Evolutionary conservation across 2,888 invertebrate genomes (phyloP).

Genomic region (Lucinisca nassula): DNA sequence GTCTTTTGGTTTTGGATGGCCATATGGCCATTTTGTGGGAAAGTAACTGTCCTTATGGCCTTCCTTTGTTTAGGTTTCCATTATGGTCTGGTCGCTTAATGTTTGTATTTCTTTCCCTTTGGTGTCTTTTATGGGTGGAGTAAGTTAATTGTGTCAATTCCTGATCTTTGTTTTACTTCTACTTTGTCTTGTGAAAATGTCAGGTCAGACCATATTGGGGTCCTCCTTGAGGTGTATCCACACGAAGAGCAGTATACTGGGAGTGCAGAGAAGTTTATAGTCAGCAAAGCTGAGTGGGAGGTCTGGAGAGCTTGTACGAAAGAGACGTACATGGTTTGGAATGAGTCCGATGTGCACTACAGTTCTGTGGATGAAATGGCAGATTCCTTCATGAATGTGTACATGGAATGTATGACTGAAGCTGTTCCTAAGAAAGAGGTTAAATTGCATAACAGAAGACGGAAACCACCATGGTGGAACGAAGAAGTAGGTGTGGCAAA

Average conservation of each 20-base stretch:
- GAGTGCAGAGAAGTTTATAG: too few relatives aligned
- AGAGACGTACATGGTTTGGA: conserved; percentile 13
- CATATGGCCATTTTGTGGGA: too few relatives aligned
- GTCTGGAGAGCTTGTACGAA: too few relatives aligned
- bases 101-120: too few relatives aligned
- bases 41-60: too few relatives aligned
- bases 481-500: background rate
- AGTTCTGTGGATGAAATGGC: conserved; percentile 12
- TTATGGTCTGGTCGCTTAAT: too few relatives aligned
- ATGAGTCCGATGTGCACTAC: background rate
- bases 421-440: conserved; percentile 16
- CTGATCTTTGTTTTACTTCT: too few relatives aligned
- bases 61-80: too few relatives aligned
- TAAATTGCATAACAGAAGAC: background rate
- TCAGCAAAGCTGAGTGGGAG: too few relatives aligned
- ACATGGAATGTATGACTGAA: conserved; percentile 22
- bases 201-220: background rate
- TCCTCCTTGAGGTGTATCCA: background rate
- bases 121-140: too few relatives aligned
- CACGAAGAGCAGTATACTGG: background rate
- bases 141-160: too few relatives aligned
- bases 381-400: conserved; percentile 11
- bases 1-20: too few relatives aligned
- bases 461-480: conserved; percentile 29
- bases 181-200: background rate